Evolutionary conservation across 2,888 invertebrate species (phyloP).

Genomic region (Tiliacea citrago): DNA sequence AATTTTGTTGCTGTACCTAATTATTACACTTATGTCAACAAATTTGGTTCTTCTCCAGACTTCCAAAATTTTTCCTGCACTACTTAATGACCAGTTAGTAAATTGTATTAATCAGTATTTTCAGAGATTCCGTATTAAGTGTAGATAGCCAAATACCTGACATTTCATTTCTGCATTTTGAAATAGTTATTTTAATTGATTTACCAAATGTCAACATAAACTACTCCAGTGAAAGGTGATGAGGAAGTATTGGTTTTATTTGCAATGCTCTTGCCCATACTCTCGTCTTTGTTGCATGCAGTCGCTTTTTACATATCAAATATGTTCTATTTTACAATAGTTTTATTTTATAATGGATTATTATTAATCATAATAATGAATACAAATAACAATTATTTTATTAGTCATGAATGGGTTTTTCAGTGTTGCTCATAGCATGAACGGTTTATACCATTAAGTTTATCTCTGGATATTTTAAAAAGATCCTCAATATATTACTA

Average conservation of each 20-base stretch:
- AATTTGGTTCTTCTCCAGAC: neutral
- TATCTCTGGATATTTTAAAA: no score
- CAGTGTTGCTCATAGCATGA: neutral
- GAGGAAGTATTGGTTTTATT: conserved; percentile 8
- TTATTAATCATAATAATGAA: neutral
- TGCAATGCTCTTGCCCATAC: conserved; percentile 4
- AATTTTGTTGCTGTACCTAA: neutral
- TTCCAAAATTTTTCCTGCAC: neutral
- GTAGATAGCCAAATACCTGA: neutral
- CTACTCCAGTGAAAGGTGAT: conserved; percentile 22
- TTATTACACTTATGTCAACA: neutral
- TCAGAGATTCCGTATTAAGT: neutral
- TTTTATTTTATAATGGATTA: neutral
- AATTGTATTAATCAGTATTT: neutral
- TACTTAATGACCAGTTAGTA: neutral
- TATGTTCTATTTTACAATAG: conserved; percentile 5
- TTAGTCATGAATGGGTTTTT: conserved; percentile 9
- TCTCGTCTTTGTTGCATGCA: neutral
- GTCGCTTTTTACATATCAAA: neutral
- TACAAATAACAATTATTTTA: neutral
- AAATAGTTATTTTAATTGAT: conserved; percentile 17
- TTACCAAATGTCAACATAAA: conserved; percentile 9
- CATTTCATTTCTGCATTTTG: neutral
- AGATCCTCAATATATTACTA: no score
- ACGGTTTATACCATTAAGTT: neutral